Conservation (phyloP, 2,888 invertebrate species). For the Mylabris sibirica region DNA sequence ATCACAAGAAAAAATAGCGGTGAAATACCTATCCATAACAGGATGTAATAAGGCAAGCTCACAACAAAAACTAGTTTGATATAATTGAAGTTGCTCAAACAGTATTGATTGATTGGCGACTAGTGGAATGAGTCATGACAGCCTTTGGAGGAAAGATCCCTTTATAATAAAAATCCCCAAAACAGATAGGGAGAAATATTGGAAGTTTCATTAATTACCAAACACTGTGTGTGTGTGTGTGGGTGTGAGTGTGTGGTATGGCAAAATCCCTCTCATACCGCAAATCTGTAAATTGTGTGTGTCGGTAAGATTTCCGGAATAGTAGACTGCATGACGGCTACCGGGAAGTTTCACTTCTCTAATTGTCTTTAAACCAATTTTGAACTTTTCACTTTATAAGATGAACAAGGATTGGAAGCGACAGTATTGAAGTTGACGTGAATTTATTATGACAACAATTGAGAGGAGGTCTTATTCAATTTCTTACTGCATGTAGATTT, state of each 20-base stretch:
- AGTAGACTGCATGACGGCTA: not conserved
- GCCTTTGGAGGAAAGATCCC: not conserved
- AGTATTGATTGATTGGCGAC: not conserved
- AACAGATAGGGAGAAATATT: not conserved
- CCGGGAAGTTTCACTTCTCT: not conserved
- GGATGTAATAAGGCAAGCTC: not conserved
- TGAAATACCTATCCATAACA: not conserved
- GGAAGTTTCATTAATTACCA: not conserved
- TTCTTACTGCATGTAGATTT: not conserved
- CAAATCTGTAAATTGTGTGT: not conserved
- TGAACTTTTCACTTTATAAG: not conserved
- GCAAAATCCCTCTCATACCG: too few species aligned
- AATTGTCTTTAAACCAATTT: not conserved
- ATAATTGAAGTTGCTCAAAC: not conserved
- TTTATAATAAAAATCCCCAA: slow-evolving; percentile 4
- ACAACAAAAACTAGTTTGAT: not conserved
- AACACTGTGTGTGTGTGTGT: not conserved
- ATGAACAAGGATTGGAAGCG: not conserved
- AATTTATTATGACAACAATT: slow-evolving; percentile 9
- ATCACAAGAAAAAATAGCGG: not conserved
- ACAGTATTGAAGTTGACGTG: not conserved
- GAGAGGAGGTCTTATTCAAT: not conserved
- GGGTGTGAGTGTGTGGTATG: too few species aligned
- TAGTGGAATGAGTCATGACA: not conserved
- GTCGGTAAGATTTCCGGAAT: not conserved